phyloP scores from a whole-genome alignment of 2,888 invertebrate genomes.

The Cinara cedri region DNA sequence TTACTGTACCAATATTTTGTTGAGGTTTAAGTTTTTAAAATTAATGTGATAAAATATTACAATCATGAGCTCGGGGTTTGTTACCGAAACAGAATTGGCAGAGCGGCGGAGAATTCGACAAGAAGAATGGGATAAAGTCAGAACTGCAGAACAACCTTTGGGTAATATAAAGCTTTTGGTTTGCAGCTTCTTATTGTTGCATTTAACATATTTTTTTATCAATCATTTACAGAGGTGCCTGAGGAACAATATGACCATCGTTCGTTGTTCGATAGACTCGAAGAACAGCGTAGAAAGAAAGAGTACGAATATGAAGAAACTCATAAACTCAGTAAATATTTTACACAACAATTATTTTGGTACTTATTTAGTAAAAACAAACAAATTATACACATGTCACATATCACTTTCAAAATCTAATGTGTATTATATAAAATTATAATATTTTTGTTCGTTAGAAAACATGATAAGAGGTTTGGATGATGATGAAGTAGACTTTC shows the following conservation, averaged over 20 bases:
- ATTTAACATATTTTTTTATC: constrained; percentile 29
- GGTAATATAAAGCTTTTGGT: constrained; percentile 67
- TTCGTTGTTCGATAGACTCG: constrained; percentile 88
- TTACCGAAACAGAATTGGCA: constrained; percentile 83
- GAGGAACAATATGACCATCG: constrained; percentile 83
- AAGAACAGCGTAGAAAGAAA: constrained; percentile 89
- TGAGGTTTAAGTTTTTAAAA: too few relatives aligned
- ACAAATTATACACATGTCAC: too few relatives aligned
- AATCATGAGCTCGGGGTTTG: constrained; percentile 88
- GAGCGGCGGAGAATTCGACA: constrained; percentile 82
- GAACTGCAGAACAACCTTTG: constrained; percentile 86
- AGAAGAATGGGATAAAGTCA: constrained; percentile 96
- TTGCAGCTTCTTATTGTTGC: neutral
- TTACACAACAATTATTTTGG: neutral
- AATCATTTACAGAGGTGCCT: constrained; percentile 76
- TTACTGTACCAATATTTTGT: too few relatives aligned
- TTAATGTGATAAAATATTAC: too few relatives aligned
- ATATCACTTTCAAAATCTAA: too few relatives aligned
- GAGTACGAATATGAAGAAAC: constrained; percentile 95
- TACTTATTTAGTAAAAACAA: neutral
- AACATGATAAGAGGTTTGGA: constrained; percentile 81
- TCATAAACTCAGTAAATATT: constrained; percentile 85
- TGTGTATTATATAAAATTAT: neutral
- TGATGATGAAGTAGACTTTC: constrained; percentile 94
- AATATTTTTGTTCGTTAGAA: constrained; percentile 63